These are phyloP conservation scores for Leptosomus discolor DNA, from an alignment of 2,113 vertebrate species.

Conservation along the genomic window DNA sequence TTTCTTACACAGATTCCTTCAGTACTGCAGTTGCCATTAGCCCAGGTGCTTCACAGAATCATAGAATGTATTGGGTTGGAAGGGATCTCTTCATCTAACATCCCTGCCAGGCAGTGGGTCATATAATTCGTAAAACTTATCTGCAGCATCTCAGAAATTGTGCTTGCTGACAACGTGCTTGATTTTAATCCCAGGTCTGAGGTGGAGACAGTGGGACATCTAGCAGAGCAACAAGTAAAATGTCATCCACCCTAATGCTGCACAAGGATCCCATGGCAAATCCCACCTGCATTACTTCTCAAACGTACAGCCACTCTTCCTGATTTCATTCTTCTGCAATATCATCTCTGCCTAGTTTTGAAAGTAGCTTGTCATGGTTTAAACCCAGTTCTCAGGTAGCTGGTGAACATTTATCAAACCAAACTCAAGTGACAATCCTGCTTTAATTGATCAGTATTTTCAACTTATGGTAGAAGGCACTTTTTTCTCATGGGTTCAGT, in stretches of 20 bases:
- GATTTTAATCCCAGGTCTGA: neutral
- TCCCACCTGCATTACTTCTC: neutral
- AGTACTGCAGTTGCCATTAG: neutral
- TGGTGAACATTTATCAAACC: neutral
- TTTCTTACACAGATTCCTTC: neutral
- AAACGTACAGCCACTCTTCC: accelerated
- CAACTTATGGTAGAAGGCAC: neutral
- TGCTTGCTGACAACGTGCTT: neutral
- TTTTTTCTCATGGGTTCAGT: neutral
- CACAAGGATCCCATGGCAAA: neutral
- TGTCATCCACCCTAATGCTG: neutral
- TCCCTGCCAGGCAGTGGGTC: neutral
- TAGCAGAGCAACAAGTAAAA: neutral
- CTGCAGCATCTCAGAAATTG: neutral
- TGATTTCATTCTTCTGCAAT: neutral
- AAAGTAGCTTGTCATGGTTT: too few relatives aligned
- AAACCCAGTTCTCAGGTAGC: neutral
- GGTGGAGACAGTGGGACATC: neutral
- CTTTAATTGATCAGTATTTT: neutral
- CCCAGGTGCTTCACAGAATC: neutral
- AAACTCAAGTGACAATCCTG: neutral
- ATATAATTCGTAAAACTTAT: neutral
- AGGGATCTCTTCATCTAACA: neutral
- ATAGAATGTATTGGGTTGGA: too few relatives aligned
- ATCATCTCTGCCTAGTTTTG: neutral